Evolutionary conservation across 2,797 vertebrate genomes (phyloP).

Genomic region (Hemibagrus guttatus): DNA sequence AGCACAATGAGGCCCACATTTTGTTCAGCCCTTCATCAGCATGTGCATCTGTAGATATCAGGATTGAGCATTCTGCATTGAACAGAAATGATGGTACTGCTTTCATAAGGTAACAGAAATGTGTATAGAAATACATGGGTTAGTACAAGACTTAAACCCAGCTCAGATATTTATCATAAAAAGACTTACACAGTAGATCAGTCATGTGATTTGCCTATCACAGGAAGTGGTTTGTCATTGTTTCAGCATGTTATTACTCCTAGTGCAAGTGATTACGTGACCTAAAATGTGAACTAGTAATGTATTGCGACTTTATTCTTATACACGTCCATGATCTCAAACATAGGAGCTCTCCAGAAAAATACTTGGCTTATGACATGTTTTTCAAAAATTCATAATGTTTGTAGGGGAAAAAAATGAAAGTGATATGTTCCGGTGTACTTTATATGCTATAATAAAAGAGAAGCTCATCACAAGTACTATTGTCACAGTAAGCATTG

Average conservation of each 20-base stretch:
- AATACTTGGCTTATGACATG: background rate
- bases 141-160: conserved; percentile 5
- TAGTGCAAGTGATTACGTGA: background rate
- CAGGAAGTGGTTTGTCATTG: conserved; percentile 2
- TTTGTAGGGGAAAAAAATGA: background rate
- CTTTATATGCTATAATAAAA: conserved; percentile 13
- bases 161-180: conserved; percentile 14
- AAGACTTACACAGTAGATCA: conserved; percentile 20
- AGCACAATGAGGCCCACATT: conserved; percentile 9
- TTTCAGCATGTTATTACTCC: conserved; percentile 12
- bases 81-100: conserved; percentile 1
- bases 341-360: background rate
- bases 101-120: background rate
- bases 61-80: background rate
- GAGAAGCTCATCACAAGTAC: conserved; percentile 48
- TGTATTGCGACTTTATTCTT: background rate
- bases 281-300: background rate
- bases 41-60: background rate
- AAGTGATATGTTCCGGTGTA: background rate
- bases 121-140: background rate
- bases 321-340: background rate
- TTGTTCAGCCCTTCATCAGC: conserved; percentile 12
- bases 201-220: conserved; percentile 4
- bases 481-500: conserved; percentile 61
- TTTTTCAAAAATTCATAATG: background rate